Evolutionary conservation across 1,140 invertebrate genomes (phyloP), one percentile per base, ranked within the genome.

Genomic region (Zaprionus ornatus): DNA sequence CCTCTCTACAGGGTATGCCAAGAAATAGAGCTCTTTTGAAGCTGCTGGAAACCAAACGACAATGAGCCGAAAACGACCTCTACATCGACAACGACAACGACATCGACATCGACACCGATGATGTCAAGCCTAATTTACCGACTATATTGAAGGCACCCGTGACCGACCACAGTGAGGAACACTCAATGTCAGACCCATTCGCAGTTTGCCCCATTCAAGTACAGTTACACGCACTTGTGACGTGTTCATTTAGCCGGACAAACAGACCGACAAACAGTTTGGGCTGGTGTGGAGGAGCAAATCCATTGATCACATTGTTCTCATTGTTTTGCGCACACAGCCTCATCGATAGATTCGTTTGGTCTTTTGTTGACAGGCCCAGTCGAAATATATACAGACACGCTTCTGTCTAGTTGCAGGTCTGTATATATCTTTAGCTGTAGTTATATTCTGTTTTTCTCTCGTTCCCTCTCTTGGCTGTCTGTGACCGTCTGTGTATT

Each of bases 241-340:
- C 76, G 79, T 82, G 81, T 25, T 56, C 70, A 67, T 45, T 67
- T 61, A 19, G 65, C 35, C 69, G 40, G 45, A 50, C 19, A 57
- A 35, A 57, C 65, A 71, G 19, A 37, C 27, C n/a, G 42, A 56
- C 48, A 19, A n/a, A n/a, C 23, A n/a, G 50, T 32, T 32, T 10
- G 29, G 29, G 29, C 9, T 32, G 72, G 68, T 65, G 61, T 32
- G 63, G 57, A 65, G 65, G 50, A 35, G 23, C 19, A 55, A 42
- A 55, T 67, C 60, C 81, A 83, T 86, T 86, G 83, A 86, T 88
- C 84, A 83, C 60, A 74, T 83, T 88, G 77, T 77, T 79, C 67
- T 55, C 27, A 29, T 35, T 62, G 17, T 21, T 59, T 60, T 25
- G 52, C 9, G 45, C 45, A 13, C 45, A 50, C 69, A 72, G 69